Conservation (phyloP, 2,888 invertebrate genomes). For the Cinara cedri region DNA sequence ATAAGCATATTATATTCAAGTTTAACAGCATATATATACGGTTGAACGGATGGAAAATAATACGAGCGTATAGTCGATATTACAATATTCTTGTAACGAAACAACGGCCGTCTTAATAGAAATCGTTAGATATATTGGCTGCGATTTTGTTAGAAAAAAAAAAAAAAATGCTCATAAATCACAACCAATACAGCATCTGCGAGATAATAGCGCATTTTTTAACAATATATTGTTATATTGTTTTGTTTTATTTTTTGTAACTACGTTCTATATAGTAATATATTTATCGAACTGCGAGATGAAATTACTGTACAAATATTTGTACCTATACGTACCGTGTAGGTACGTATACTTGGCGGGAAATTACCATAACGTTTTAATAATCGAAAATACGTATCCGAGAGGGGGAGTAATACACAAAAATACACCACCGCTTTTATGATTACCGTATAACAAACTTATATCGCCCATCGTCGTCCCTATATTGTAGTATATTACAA, state of each 20-base stretch:
- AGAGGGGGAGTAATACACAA: slow-evolving; percentile 27
- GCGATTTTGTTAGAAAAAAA: no score
- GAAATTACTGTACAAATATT: background rate
- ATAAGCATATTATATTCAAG: background rate
- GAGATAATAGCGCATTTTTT: no score
- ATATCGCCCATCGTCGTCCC: background rate
- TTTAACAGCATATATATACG: slow-evolving; percentile 7
- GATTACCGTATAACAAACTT: slow-evolving; percentile 19
- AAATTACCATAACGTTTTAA: slow-evolving; percentile 22
- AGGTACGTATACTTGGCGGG: slow-evolving; percentile 12
- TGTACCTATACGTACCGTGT: background rate
- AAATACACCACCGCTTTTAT: slow-evolving; percentile 17
- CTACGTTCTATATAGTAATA: no score
- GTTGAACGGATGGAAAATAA: slow-evolving; percentile 4
- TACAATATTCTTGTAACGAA: background rate
- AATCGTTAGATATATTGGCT: no score
- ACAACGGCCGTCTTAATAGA: background rate
- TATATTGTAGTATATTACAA: background rate
- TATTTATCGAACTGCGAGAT: no score
- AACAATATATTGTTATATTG: no score
- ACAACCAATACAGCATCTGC: no score
- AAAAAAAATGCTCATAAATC: no score
- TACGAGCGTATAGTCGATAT: background rate
- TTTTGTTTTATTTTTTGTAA: no score
- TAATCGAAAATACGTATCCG: slow-evolving; percentile 10